Conservation (phyloP, 2,888 invertebrate genomes). For the Omphaloscelis lunosa region DNA sequence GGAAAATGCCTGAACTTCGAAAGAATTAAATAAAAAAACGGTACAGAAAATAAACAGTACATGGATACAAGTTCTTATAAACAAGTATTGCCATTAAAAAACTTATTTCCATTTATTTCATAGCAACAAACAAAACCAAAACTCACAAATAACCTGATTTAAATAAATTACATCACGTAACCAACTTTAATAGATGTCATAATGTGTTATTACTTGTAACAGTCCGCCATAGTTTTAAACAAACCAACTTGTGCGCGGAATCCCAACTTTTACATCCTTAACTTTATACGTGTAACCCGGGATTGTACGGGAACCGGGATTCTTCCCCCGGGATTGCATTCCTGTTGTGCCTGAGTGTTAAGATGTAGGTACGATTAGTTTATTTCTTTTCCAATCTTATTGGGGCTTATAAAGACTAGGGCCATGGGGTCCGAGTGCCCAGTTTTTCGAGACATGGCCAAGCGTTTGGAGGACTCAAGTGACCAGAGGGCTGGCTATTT, state of each 20-base stretch:
- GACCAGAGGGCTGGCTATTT: too few species aligned
- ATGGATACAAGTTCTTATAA: not conserved
- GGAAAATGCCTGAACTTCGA: not conserved
- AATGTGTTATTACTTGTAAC: slow-evolving; percentile 43
- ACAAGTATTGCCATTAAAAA: not conserved
- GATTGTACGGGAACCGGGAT: slow-evolving; percentile 61
- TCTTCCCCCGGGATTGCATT: slow-evolving; percentile 72
- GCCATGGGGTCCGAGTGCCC: too few species aligned
- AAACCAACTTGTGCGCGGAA: slow-evolving; percentile 60
- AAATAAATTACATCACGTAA: slow-evolving; percentile 30
- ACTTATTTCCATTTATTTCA: not conserved
- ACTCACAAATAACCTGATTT: slow-evolving; percentile 21
- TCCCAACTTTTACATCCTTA: slow-evolving; percentile 64
- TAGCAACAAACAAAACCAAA: not conserved
- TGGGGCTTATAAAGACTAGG: not conserved
- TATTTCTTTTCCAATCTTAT: slow-evolving; percentile 13
- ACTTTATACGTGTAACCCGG: slow-evolving; percentile 67
- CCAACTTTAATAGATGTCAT: slow-evolving; percentile 49
- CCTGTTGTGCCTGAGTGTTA: slow-evolving; percentile 47
- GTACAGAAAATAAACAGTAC: not conserved
- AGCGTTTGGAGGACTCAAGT: too few species aligned
- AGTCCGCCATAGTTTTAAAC: slow-evolving; percentile 51
- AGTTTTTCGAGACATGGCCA: too few species aligned
- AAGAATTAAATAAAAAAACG: not conserved
- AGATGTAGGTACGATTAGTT: slow-evolving; percentile 17